Evolutionary conservation across 2,113 vertebrate species (phyloP).

Genomic region (Hemiscyllium ocellatum): DNA sequence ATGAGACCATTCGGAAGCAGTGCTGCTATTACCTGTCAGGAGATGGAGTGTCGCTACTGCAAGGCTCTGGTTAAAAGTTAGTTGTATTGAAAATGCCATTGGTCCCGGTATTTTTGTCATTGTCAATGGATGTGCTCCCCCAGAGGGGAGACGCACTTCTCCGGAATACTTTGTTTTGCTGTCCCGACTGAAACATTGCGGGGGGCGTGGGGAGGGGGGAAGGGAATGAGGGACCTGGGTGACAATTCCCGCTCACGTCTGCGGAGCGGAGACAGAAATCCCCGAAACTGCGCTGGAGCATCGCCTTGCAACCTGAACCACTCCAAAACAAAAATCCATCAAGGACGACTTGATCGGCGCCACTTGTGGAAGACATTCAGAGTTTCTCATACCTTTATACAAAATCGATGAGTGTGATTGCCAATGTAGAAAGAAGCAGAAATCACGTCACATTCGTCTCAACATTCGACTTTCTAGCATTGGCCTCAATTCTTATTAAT

Average conservation of each 20-base stretch:
- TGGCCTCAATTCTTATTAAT: not conserved
- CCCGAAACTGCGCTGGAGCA: not conserved
- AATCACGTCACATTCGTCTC: not conserved
- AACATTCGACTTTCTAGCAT: not conserved
- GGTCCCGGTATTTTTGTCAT: not conserved
- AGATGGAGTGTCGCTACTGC: not conserved
- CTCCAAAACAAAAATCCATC: not conserved
- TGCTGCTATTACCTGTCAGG: not conserved
- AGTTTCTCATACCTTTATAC: not conserved
- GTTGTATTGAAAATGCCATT: too few relatives aligned
- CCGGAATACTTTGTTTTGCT: not conserved
- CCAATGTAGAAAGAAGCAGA: not conserved
- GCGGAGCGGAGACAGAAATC: not conserved
- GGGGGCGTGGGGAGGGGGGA: too few relatives aligned
- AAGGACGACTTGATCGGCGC: too few relatives aligned
- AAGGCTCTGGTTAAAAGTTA: not conserved
- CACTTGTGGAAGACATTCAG: not conserved
- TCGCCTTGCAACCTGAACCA: not conserved
- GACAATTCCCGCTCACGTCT: not conserved
- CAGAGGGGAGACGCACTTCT: not conserved
- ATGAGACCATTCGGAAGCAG: not conserved
- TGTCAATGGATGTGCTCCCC: not conserved
- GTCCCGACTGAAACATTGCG: not conserved
- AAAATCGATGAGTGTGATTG: not conserved
- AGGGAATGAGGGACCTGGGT: too few relatives aligned